These are phyloP conservation scores for Phalacrocorax brasilianus DNA, from an alignment of 2,113 vertebrate species.

Conservation along the genomic window DNA sequence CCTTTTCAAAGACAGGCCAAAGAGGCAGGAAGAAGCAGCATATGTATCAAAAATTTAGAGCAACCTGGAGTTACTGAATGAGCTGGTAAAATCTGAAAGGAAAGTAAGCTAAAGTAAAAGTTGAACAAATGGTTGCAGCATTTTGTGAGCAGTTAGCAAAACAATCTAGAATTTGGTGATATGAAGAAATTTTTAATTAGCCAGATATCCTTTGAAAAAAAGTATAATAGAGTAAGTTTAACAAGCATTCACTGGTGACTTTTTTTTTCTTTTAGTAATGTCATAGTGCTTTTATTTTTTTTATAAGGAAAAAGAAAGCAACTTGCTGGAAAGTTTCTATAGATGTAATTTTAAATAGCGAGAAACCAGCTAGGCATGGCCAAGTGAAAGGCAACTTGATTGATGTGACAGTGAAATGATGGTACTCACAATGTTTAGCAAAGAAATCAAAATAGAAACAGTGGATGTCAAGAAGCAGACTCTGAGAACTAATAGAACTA, in stretches of 20 bases:
- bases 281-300: not conserved
- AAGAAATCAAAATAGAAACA: conserved; percentile 34
- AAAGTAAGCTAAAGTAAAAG: not conserved
- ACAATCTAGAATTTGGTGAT: not conserved
- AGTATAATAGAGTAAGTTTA: not conserved
- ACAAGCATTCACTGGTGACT: not conserved
- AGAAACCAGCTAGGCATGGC: not conserved
- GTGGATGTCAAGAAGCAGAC: conserved; percentile 9
- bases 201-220: not conserved
- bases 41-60: accelerated
- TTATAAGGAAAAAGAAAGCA: not conserved
- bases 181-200: not conserved
- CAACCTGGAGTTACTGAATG: not conserved
- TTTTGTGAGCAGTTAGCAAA: not conserved
- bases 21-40: not conserved
- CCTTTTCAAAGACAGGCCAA: not conserved
- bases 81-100: not conserved
- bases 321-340: conserved; percentile 6
- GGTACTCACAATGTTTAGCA: not conserved
- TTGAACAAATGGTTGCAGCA: not conserved
- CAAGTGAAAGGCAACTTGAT: conserved; percentile 21
- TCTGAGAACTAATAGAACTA: conserved; percentile 9
- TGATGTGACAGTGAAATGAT: conserved; percentile 23
- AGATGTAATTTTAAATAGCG: not conserved
- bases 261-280: not conserved